Conservation (phyloP, 92 coral and sea anemone genomes). For the Anthopleura xanthogrammica region DNA sequence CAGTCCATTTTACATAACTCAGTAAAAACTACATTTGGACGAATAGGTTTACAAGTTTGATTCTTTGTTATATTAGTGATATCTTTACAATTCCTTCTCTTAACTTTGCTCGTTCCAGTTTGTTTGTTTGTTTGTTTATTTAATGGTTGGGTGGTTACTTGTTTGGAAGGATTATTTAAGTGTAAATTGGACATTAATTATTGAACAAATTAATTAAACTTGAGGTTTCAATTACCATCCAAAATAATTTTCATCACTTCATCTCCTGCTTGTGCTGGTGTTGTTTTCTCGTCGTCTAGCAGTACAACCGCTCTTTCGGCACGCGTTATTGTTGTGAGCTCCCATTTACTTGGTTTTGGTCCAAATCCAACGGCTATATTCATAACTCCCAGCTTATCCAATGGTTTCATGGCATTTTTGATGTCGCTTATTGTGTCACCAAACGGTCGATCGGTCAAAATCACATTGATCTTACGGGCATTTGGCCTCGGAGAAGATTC, state of each 20-base stretch:
- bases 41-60: no score
- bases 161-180: no score
- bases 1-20: no score
- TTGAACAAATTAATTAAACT: no score
- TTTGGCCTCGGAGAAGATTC: slow-evolving; percentile 14
- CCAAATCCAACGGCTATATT: slow-evolving; percentile 25
- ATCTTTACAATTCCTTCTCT: no score
- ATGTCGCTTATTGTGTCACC: not conserved
- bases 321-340: slow-evolving; percentile 28
- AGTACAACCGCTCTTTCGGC: slow-evolving; percentile 9
- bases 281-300: not conserved
- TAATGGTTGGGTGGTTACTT: no score
- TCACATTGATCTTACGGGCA: slow-evolving; percentile 14
- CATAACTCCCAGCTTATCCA: slow-evolving; percentile 1
- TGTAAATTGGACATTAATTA: no score
- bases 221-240: slow-evolving; percentile 15
- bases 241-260: slow-evolving; percentile 25
- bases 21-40: no score
- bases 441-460: slow-evolving; percentile 15
- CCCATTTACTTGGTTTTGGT: slow-evolving; percentile 6
- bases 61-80: no score
- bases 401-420: slow-evolving; percentile 15
- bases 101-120: no score
- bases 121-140: no score
- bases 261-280: slow-evolving; percentile 23